Evolutionary conservation across 2,797 vertebrate species (phyloP), one percentile per base, ranked within the genome.

Genomic region (Brachyalestes nurse): DNA sequence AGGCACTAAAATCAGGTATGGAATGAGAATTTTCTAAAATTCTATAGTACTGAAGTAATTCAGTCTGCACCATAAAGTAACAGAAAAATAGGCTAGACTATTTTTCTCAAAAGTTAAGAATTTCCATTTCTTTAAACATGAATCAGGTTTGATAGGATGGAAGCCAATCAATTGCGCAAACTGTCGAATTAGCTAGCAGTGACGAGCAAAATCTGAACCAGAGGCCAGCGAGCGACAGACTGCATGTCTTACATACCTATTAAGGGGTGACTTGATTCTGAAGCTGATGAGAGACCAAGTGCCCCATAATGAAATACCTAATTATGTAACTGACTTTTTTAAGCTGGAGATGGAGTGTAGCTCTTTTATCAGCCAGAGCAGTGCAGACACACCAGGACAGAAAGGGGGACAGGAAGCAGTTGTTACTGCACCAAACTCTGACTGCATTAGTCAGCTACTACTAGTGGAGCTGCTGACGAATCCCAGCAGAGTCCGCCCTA

Each of bases 251-350:
- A 38, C 86, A 80, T 88, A 82, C 84, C 67, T 76, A 84, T 87
- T 90, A 81, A 89, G 82, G 75, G 88, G 79, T 67, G 85, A 88
- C 86, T 87, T 89, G 83, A 86, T 86, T 79, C 84, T 88, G 82
- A 85, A 89, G 87, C 79, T 77, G 85, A 9, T 80, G 81, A 70
- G 28, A 0, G 28, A 47, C 81, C 2, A 73, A 78, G 25, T 77
- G 47, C 70, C 47, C 66, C 0, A n/a, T 65, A 83, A 88, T 89
- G 83, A 90, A 92, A 90, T 86, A 88, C 83, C 84, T 86, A 89
- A 91, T 92, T 90, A 92, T 84, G 89, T 90, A 89, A 93, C 90
- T 84, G 55, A 60, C 86, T 91, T 91, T 90, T 1, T 85, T 84
- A 87, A 77, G 23, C 80, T 49, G 86, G 87, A 72, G 75, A 80